Base-by-base conservation (phyloP, 2,113 vertebrate species). In the Hippotragus niger region DNA sequence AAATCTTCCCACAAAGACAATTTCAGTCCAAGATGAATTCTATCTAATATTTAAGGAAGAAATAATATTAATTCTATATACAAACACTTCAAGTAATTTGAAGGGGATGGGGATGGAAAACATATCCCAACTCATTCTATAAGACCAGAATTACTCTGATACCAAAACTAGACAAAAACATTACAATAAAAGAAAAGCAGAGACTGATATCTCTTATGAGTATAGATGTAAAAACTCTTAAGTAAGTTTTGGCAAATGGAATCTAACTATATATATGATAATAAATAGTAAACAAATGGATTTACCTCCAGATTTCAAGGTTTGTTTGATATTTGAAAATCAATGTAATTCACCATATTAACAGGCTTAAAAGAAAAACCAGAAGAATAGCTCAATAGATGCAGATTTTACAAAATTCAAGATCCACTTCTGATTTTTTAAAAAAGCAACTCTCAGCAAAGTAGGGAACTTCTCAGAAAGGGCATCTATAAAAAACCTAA, bases 61-160 rank as follows among this genome's bases (percentile, higher is more conserved):
- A 90, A 92, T 29, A 82, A 85, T 92, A 86, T 5, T 50, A n/a
- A 94, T 81, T 94, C 47, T 60, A 94, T n/a, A 90, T 14, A 93
- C 9, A 84, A 93, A 78, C 14, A 78, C 86, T 93, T 80, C 36
- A 96, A 80, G 47, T 78, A 90, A 78, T 78, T 33, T 55, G 80
- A 90, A 93, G 64, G 90, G 53, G 45, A 78, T 12, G 67, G 33
- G 64, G 55, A 90, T 12, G 57, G 40, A 80, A 31, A 80, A 31
- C 40, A 64, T 55, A 93, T 78, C 58, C 57, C 29, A 83, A 78
- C 53, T 89, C 31, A 85, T 93, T 84, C 43, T 58, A 17, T 85
- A 45, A 87, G 27, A 88, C 10, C 36, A 88, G 53, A 33, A 91
- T 94, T 84, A 95, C 62, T 93, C 40, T 91, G 62, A 88, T 84